These are phyloP conservation scores for Linepithema humile DNA, from an alignment of 1,140 invertebrate species.

Conservation along the genomic window DNA sequence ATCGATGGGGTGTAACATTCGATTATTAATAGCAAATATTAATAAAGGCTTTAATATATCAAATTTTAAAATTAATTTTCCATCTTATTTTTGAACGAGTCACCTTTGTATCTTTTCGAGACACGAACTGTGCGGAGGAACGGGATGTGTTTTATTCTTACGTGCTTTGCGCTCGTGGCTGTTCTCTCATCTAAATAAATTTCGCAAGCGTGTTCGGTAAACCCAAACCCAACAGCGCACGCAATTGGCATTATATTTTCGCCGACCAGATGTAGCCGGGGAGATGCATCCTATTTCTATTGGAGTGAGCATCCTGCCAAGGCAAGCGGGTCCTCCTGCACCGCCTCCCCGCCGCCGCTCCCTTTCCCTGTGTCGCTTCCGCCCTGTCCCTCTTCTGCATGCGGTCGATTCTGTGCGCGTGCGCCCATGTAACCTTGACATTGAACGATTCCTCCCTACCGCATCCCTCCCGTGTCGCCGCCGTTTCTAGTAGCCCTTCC, in stretches of 20 bases:
- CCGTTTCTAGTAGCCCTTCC: constrained; percentile 17
- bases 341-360: background rate
- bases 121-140: background rate
- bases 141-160: too few relatives aligned
- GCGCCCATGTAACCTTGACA: constrained; percentile 80
- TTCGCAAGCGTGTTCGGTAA: constrained; percentile 18
- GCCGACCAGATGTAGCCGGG: constrained; percentile 40
- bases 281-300: constrained; percentile 53
- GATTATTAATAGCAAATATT: too few relatives aligned
- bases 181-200: constrained; percentile 37
- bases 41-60: too few relatives aligned
- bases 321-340: constrained; percentile 32
- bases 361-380: constrained; percentile 32
- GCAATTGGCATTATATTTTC: constrained; percentile 58
- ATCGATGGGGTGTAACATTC: too few relatives aligned
- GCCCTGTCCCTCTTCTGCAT: constrained; percentile 63
- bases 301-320: constrained; percentile 49
- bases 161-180: constrained; percentile 21
- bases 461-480: constrained; percentile 13
- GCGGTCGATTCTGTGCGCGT: constrained; percentile 74
- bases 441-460: constrained; percentile 70
- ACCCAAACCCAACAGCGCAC: background rate
- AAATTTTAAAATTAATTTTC: too few relatives aligned
- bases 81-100: background rate
- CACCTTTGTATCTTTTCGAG: background rate